Conservation (phyloP, 2,113 vertebrate species). For the Carassius auratus region DNA sequence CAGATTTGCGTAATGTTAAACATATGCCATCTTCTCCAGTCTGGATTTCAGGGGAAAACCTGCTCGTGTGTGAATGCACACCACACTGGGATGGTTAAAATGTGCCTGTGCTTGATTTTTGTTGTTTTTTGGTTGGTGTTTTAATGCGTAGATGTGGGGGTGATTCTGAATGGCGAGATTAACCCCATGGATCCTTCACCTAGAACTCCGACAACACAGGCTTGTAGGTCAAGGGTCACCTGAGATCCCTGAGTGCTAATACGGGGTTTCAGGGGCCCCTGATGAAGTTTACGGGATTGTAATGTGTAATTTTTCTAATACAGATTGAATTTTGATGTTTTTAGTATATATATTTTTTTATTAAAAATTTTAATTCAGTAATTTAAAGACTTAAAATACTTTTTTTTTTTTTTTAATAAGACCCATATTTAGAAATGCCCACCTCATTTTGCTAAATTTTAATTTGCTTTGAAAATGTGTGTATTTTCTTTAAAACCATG, state of each 20-base stretch:
- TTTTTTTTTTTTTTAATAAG: not conserved
- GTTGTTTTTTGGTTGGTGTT: slow-evolving; percentile 21
- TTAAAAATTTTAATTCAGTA: no score
- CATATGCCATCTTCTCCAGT: slow-evolving; percentile 51
- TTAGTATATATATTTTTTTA: no score
- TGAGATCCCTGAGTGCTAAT: slow-evolving; percentile 51
- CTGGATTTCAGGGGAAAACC: slow-evolving; percentile 52
- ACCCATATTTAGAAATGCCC: not conserved
- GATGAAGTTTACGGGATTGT: slow-evolving; percentile 26
- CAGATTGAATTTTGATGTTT: not conserved
- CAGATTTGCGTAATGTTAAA: slow-evolving; percentile 60
- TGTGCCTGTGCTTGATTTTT: slow-evolving; percentile 34
- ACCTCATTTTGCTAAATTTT: not conserved
- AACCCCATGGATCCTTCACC: slow-evolving; percentile 39
- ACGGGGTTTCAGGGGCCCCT: slow-evolving; percentile 39
- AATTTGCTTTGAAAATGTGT: not conserved
- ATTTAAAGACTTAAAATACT: not conserved
- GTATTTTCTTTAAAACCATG: slow-evolving; percentile 4
- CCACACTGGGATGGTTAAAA: slow-evolving; percentile 33
- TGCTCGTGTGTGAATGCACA: slow-evolving; percentile 27
- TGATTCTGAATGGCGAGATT: slow-evolving; percentile 45
- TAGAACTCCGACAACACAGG: slow-evolving; percentile 36
- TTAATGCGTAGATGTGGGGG: slow-evolving; percentile 39
- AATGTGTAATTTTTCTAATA: slow-evolving; percentile 4
- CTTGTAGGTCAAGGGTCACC: slow-evolving; percentile 55